Conservation (phyloP, 2,113 vertebrate species). For the Anthoscopus minutus region DNA sequence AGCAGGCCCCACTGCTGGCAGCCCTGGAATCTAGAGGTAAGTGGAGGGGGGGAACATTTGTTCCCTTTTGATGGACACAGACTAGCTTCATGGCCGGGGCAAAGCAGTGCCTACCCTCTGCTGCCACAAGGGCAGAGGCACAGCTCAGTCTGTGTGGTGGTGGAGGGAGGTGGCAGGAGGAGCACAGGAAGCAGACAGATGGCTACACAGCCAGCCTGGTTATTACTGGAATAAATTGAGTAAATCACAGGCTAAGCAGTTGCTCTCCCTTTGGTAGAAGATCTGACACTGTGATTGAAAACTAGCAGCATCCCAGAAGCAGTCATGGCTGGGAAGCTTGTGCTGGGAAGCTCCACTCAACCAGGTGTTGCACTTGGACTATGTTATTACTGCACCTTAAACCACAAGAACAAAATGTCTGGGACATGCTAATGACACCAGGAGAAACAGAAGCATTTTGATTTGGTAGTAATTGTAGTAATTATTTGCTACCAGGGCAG, state of each 20-base stretch:
- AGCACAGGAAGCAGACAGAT: constrained; percentile 17
- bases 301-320: constrained; percentile 40
- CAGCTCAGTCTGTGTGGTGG: accelerated
- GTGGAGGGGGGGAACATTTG: not conserved
- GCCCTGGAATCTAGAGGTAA: not conserved
- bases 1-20: not conserved
- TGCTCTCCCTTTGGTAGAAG: constrained; percentile 13
- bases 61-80: not conserved
- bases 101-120: not conserved
- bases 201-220: not conserved
- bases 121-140: not conserved
- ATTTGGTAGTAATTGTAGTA: constrained; percentile 52
- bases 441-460: constrained; percentile 47
- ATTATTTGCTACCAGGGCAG: constrained; percentile 40
- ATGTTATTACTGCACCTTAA: constrained; percentile 15
- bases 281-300: constrained; percentile 45
- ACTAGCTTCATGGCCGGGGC: accelerated
- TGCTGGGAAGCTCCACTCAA: not conserved
- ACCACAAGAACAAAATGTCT: constrained; percentile 57
- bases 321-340: not conserved
- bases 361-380: not conserved
- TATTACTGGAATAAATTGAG: constrained; percentile 23
- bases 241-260: constrained; percentile 53
- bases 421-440: constrained; percentile 49
- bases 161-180: not conserved